A percentile compares a stretch with the other conserved stretches of the same genome.
Conservation (phyloP, 2,797 vertebrate species). For the Peromyscus nudipes region DNA sequence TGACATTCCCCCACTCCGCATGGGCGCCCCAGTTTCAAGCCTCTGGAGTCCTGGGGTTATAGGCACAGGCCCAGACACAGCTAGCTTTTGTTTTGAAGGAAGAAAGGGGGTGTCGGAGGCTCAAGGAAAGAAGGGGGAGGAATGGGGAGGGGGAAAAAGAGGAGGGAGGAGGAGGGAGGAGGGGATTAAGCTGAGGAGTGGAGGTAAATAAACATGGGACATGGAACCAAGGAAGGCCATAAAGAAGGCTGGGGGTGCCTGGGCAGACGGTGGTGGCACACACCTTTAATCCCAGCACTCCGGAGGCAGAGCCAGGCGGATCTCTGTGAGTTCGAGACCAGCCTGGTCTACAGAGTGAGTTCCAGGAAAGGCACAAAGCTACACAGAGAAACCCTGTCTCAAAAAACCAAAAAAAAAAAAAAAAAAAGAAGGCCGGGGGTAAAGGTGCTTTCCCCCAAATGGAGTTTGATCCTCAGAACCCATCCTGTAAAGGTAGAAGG, state of each 20-base stretch:
- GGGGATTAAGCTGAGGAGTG: too few species aligned
- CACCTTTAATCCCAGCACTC: too few species aligned
- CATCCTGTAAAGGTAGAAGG: not conserved
- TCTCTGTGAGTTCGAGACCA: too few species aligned
- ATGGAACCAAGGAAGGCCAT: not conserved
- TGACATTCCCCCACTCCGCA: not conserved
- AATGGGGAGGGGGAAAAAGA: not conserved
- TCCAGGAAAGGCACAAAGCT: too few species aligned
- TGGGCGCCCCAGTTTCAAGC: not conserved
- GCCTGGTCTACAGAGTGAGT: too few species aligned
- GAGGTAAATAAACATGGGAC: not conserved
- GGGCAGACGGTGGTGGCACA: too few species aligned
- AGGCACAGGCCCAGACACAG: not conserved
- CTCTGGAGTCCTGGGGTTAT: too few species aligned
- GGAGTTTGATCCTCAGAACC: not conserved
- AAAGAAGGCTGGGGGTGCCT: not conserved
- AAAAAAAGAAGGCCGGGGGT: not conserved
- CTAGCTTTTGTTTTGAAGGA: not conserved
- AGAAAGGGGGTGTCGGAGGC: not conserved
- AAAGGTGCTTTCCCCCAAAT: too few species aligned
- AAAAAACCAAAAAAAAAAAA: too few species aligned
- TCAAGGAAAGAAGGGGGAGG: too few species aligned
- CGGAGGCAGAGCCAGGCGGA: too few species aligned
- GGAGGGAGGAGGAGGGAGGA: not conserved
- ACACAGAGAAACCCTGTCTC: too few species aligned